phyloP scores from a whole-genome alignment of 2,888 invertebrate genomes.

The Poecilus cupreus region DNA sequence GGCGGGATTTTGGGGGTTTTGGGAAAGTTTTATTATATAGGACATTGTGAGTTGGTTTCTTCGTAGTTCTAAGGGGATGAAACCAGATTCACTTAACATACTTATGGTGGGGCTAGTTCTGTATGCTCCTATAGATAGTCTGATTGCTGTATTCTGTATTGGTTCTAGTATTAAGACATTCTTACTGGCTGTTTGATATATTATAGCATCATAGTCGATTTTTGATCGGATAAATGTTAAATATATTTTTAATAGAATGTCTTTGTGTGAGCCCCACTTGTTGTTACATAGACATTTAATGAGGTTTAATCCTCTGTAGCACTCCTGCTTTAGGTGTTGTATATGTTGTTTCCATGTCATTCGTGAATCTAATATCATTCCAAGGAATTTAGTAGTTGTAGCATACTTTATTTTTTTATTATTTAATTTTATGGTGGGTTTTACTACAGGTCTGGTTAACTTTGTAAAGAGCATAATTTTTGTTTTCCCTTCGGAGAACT shows the following conservation, averaged over 20 bases:
- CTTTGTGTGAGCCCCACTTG: constrained; percentile 35
- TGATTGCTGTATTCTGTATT: too few relatives aligned
- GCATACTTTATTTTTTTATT: too few relatives aligned
- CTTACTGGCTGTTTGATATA: constrained; percentile 29
- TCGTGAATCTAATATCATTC: not conserved
- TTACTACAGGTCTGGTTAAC: not conserved
- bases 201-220: constrained; percentile 40
- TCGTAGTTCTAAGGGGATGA: not conserved
- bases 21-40: not conserved
- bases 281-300: constrained; percentile 8
- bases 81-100: too few relatives aligned
- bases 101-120: too few relatives aligned
- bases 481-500: not conserved
- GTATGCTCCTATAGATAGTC: too few relatives aligned
- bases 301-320: constrained; percentile 7
- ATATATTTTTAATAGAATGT: constrained; percentile 18
- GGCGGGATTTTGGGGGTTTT: not conserved
- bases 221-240: constrained; percentile 18
- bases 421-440: not conserved
- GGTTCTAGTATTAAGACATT: too few relatives aligned
- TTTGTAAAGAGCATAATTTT: not conserved
- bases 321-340: constrained; percentile 15
- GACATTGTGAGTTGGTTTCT: not conserved
- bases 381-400: constrained; percentile 38
- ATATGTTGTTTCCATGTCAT: constrained; percentile 13